Evolutionary conservation across 1,140 invertebrate genomes (phyloP), one percentile per base, ranked within the genome.

Genomic region (Lethocerus indicus): DNA sequence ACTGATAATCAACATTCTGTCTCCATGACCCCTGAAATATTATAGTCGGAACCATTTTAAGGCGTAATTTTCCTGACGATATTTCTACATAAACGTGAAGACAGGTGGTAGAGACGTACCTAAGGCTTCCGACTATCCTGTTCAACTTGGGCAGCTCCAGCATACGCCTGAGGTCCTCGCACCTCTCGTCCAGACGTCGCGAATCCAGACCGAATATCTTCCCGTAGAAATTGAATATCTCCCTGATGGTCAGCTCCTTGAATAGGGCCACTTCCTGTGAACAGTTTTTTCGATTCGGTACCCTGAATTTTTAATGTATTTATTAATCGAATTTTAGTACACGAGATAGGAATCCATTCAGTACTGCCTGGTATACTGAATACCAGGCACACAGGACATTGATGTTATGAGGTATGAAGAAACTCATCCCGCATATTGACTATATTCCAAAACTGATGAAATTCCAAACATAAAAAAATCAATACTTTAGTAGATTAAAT

Each of bases 161-260:
- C 13, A 92, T 68, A 7, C 76, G 68, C 4, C 74, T 64, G 1
- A 92, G 71, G 57, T 83, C 76, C 24, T 70, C 64, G 52, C 75
- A 81, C 54, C 81, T 68, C 27, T 79, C 70, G 4, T 69, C 63
- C 32, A 92, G 79, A 18, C 69, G 66, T 3, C 67, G 56, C 3
- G 72, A 66, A 0, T 69, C 67, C 71, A 94, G 77, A 9, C 82
- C 79, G 59, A 88, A 86, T 40, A 95, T 79, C 25, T 81, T 69
- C 0, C 89, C 89, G 65, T 93, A 95, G 64, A 88, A 94, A 49
- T 76, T 77, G 3, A 95, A 68, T 0, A 87, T 87, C 53, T 87
- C 84, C 39, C 75, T 74, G 1, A 90, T 82, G 1, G 82, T 79
- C 62, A 95, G 89, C 61, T 93, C 87, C 7, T 74, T 74, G 13